Evolutionary conservation across 1,140 invertebrate genomes (phyloP), one percentile per base, ranked within the genome.

Genomic region (Mycetomoellerius zeteki): DNA sequence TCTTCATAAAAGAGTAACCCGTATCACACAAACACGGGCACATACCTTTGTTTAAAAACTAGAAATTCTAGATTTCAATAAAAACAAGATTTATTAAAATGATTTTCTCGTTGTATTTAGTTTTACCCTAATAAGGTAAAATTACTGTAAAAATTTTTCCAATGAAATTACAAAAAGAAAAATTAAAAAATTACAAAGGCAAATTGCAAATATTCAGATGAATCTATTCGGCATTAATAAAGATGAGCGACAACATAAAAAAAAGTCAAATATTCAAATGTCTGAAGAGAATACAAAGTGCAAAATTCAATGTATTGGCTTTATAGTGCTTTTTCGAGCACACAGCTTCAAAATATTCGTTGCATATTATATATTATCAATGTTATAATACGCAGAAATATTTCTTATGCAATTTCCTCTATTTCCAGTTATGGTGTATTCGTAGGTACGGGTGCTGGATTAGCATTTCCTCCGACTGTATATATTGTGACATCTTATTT

Each of bases 401-500:
- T 87, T 60, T 73, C 67, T 60, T 62, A 60, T 21, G 12, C 27
- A 50, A 84, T 73, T 50, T 4, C 2, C 5, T 47, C 4, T 73
- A 30, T 33, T 96, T 96, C 37, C 93, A 98, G 97, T 95, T 98
- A 98, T 95, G 98, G 98, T 62, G 96, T 98, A 16, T 94, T 98
- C 71, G 97, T 98, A n/a, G 98, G 98, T 64, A 96, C 96, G 62
- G 98, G 98, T 7, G 98, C 98, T 8, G 98, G 98, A 0, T 94
- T 98, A 43, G 97, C 97, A 0, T 98, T 98, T 94, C 98, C 98
- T 5, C 98, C 98, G 37, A 98, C 98, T 0, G 97, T 99, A n/a
- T 98, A 98, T 93, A 98, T 98, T 90, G 98, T 98, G 60, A 98
- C 98, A 10, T 97, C 97, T 60, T 99, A 99, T 94, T 99, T 99